These are phyloP conservation scores for Poeciliopsis turrubarensis DNA, from an alignment of 2,113 vertebrate species.

Conservation along the genomic window DNA sequence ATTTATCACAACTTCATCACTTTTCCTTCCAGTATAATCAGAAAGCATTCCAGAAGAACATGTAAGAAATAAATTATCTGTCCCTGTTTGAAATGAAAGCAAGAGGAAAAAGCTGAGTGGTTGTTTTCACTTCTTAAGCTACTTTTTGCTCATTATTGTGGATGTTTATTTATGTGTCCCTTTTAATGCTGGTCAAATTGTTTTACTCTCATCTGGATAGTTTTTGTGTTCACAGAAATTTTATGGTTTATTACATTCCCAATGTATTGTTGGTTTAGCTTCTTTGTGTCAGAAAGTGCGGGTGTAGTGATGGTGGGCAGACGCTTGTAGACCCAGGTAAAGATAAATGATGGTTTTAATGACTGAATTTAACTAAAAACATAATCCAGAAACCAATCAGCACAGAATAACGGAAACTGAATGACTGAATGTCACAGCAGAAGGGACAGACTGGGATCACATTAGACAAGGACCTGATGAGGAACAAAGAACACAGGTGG, in stretches of 20 bases:
- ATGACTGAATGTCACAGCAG: no score
- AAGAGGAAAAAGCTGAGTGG: neutral
- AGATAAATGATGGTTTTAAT: no score
- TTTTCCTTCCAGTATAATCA: neutral
- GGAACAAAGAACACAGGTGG: no score
- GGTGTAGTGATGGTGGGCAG: no score
- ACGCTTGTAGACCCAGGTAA: no score
- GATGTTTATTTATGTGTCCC: neutral
- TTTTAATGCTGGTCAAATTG: neutral
- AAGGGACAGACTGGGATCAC: no score
- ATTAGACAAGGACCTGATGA: no score
- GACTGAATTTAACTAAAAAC: no score
- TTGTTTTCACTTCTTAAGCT: neutral
- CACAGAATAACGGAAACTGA: no score
- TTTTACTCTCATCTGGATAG: neutral
- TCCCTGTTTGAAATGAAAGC: neutral
- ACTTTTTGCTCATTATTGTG: neutral
- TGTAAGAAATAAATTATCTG: neutral
- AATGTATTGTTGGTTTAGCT: neutral
- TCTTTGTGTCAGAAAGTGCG: neutral
- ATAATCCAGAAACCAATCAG: no score
- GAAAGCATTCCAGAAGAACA: neutral
- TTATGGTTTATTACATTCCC: neutral
- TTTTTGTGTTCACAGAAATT: neutral
- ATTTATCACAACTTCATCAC: neutral